Evolutionary conservation across 2,113 vertebrate species (phyloP).

Genomic region (Paratilapia polleni): DNA sequence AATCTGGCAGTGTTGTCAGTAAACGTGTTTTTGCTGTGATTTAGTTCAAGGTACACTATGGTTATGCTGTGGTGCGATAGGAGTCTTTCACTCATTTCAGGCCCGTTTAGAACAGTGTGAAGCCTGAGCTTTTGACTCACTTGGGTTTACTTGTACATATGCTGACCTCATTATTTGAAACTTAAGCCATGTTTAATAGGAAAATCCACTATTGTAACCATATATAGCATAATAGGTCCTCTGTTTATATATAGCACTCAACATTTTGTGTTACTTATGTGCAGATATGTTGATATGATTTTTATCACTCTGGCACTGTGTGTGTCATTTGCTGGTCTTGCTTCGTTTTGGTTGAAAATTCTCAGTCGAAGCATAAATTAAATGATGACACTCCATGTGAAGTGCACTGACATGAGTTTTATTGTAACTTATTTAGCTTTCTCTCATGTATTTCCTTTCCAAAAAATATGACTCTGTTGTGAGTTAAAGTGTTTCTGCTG

Average conservation of each 20-base stretch:
- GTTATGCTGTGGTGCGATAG: slow-evolving; percentile 23
- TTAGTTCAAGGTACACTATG: slow-evolving; percentile 41
- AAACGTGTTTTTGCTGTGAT: slow-evolving; percentile 19
- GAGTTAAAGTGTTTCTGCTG: slow-evolving; percentile 17
- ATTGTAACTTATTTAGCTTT: slow-evolving; percentile 17
- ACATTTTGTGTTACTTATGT: not conserved
- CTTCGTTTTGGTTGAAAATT: slow-evolving; percentile 12
- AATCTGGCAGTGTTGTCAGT: not conserved
- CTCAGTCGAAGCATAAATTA: slow-evolving; percentile 2
- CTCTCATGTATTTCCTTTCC: slow-evolving; percentile 36
- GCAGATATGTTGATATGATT: not conserved
- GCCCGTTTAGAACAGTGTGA: not conserved
- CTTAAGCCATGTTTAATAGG: not conserved
- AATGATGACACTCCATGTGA: not conserved
- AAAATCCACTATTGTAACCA: not conserved
- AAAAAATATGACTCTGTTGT: slow-evolving; percentile 14
- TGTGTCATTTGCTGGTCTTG: not conserved
- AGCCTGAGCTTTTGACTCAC: no score
- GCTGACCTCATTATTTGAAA: no score
- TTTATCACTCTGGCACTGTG: not conserved
- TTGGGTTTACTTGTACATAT: no score
- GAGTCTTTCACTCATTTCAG: slow-evolving; percentile 47
- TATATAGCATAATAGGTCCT: not conserved
- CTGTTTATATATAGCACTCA: not conserved
- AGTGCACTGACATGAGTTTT: slow-evolving; percentile 13